Base-by-base conservation (phyloP, 1,140 invertebrate species). In the Drosophila auraria region DNA sequence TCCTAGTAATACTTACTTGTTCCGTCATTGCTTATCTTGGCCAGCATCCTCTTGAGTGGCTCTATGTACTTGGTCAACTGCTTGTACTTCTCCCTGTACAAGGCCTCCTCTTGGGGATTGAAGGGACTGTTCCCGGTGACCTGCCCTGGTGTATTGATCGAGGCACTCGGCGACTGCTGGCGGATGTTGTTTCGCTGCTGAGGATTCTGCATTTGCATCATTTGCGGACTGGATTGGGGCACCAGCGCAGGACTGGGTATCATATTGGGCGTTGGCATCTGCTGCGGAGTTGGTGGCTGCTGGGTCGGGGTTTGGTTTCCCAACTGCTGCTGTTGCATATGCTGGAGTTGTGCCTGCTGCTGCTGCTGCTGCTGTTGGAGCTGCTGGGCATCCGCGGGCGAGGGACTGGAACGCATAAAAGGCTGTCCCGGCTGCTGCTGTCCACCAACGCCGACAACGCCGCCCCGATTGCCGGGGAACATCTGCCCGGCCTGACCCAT, bases 51-150 rank as follows among this genome's bases (percentile, higher is more conserved):
- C 51, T 97, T 95, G 2, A 99, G 93, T 1, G 98, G 97, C 74
- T 98, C 98, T 80, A 98, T 98, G 90, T 98, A 99, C 93, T 98
- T 98, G 81, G 96, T 97, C 5, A 99, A 94, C 87, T 98, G 97
- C 36, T 97, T 95, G 44, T 99, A 96, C 94, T 99, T 99, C 80
- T 99, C 98, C 63, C 97, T 93, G 87, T 99, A 99, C 1, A 96
- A 96, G 57, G 97, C 97, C 83, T 99, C 98, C 82, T 99, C 98
- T 0, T 94, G 94, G 60, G 93, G 70, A 83, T 94, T 94, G 56
- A 96, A 94, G 0, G 96, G 96, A 93, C 96, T 96, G 15, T 96
- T 95, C 2, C 95, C 95, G 2, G 95, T 95, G 2, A 95, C 94
- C 33, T 96, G 96, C 33, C 96, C 95, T 0, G 96, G 97, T 33